Evolutionary conservation across 2,888 invertebrate genomes (phyloP).

Genomic region (Tenthredo distinguenda): DNA sequence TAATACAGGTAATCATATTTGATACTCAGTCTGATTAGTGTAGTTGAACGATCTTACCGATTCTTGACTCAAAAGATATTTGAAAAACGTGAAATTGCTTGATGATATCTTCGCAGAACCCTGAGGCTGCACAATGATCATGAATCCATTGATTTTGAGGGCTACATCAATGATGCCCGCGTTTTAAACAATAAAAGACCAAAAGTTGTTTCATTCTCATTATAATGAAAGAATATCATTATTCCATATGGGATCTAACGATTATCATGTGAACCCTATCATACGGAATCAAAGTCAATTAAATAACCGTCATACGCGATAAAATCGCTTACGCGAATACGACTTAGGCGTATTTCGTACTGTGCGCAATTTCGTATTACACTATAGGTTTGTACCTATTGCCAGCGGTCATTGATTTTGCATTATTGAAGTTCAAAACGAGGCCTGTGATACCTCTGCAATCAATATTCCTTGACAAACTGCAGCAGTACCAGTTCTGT

Average conservation of each 20-base stretch:
- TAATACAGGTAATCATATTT: not conserved
- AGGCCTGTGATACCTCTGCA: not conserved
- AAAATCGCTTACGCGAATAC: not conserved
- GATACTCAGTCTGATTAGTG: not conserved
- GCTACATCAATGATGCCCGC: not conserved
- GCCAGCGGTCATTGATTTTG: constrained; percentile 16
- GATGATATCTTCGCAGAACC: not conserved
- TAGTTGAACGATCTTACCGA: not conserved
- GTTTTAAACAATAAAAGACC: not conserved
- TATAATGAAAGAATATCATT: not conserved
- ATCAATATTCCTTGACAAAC: constrained; percentile 34
- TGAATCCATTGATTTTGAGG: not conserved
- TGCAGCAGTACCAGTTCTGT: not conserved
- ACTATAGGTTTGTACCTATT: not conserved
- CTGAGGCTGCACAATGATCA: not conserved
- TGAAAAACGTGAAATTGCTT: not conserved
- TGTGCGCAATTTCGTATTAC: not conserved
- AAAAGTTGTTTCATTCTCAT: not conserved
- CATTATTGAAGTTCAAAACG: constrained; percentile 25
- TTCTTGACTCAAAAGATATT: not conserved
- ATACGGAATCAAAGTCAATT: not conserved
- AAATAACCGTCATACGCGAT: not conserved
- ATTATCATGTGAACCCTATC: not conserved
- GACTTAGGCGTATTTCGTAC: not conserved
- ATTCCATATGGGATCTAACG: not conserved